Percentiles rank a stretch among this genome's conserved stretches.
These are phyloP conservation scores for Mya arenaria DNA, from an alignment of 1,140 invertebrate genomes.

Conservation along the genomic window DNA sequence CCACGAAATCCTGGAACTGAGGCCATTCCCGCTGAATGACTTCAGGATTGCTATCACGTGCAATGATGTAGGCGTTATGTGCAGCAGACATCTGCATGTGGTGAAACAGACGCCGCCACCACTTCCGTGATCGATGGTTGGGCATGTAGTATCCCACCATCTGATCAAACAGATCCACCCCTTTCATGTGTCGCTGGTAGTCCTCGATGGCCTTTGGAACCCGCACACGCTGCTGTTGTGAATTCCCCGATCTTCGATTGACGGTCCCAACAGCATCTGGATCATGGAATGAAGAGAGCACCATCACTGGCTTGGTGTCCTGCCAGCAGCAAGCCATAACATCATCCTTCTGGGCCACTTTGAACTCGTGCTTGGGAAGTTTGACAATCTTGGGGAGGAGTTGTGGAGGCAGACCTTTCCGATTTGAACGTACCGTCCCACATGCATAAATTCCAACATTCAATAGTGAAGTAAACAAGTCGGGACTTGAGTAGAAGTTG, in stretches of 20 bases:
- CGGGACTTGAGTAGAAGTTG: constrained; percentile 21
- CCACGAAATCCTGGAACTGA: constrained; percentile 2
- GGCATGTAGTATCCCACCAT: constrained; percentile 21
- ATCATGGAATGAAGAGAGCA: too few relatives aligned
- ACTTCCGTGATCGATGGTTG: constrained; percentile 8
- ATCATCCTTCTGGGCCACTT: background rate
- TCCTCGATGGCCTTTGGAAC: too few relatives aligned
- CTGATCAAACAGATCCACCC: constrained; percentile 16
- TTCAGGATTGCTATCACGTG: background rate
- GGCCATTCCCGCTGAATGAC: constrained; percentile 1
- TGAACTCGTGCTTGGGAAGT: background rate
- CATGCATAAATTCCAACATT: too few relatives aligned
- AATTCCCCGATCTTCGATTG: background rate
- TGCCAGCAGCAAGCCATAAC: background rate
- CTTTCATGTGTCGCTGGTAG: constrained; percentile 19
- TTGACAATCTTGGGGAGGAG: too few relatives aligned
- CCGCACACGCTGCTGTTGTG: background rate
- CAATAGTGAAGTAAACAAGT: too few relatives aligned
- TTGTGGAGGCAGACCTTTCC: too few relatives aligned
- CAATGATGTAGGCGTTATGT: background rate
- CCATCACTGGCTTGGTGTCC: background rate
- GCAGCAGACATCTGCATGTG: background rate
- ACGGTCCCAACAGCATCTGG: too few relatives aligned
- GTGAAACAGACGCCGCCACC: background rate
- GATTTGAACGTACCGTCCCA: too few relatives aligned